Base-by-base conservation (phyloP, 2,113 vertebrate species). In the Hydrolagus affinis region DNA sequence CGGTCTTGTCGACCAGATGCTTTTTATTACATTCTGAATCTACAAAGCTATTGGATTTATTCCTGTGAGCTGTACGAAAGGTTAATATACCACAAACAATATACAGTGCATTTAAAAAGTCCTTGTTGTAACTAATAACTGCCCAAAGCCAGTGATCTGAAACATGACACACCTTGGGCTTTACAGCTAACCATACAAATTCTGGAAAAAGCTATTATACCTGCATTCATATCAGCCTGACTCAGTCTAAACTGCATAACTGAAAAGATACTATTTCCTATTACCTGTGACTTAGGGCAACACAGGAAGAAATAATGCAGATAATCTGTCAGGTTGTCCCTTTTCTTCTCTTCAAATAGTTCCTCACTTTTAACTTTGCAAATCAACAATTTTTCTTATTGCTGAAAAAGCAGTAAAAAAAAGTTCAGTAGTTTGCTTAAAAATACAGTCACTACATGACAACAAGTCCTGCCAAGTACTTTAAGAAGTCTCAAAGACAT, bases 1-100 rank as follows among this genome's bases (percentile, higher is more conserved):
- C 6, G 30, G 23, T 25, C 25, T 66, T 83, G 14, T 83, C 62
- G 19, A 59, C 44, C 78, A 83, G 32, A 14, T 66, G 60, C 25
- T 80, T 80, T n/a, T 80, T 80, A 80, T 80, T 64, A 64, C n/a
- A 15, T 15, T 64, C 12, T 44, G 11, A 80, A 30, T 80, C 7
- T 30, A n/a, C 60, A 23, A 80, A 15, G 30, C 14, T 8, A 8
- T 74, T 74, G 12, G 1, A 74, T 74, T 32, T 23, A 44, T 74
- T 44, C 59, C 59, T 12, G 17, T 15, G 15, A 64, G 60, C 77
- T 17, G 7, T 28, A 23, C 23, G 62, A 59, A 64, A 30, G 77
- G 60, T 80, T 80, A 17, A 66, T 28, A 1, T 17, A 80, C 2
- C 64, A 15, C 57, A 78, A 62, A 60, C 44, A 76, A 59, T 14